These are phyloP conservation scores for Drosophila eohydei DNA, from an alignment of 2,888 invertebrate species.

Conservation along the genomic window DNA sequence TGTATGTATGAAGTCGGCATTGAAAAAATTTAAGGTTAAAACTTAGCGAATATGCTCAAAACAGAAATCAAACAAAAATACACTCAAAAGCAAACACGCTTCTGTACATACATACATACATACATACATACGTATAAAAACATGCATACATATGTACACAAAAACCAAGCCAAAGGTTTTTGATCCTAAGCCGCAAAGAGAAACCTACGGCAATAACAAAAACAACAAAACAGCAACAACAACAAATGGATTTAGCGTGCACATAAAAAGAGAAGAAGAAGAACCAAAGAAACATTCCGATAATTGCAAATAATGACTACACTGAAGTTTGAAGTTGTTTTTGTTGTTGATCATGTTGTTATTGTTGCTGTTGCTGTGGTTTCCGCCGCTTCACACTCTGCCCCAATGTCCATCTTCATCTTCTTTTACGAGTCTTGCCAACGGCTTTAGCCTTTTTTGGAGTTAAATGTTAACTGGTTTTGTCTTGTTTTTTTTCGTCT, in stretches of 20 bases:
- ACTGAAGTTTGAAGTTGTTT: slow-evolving; percentile 51
- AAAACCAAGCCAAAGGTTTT: slow-evolving; percentile 68
- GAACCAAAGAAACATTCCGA: slow-evolving; percentile 73
- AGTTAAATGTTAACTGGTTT: slow-evolving; percentile 78
- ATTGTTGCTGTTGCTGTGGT: slow-evolving; percentile 33
- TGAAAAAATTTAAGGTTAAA: slow-evolving; percentile 72
- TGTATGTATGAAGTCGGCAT: slow-evolving; percentile 52
- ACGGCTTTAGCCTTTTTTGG: slow-evolving; percentile 70
- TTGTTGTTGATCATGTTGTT: slow-evolving; percentile 16
- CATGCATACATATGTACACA: slow-evolving; percentile 10
- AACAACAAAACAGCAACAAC: slow-evolving; percentile 25
- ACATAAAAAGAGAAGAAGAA: slow-evolving; percentile 61
- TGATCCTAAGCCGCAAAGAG: slow-evolving; percentile 70
- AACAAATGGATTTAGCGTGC: slow-evolving; percentile 58
- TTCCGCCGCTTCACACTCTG: slow-evolving; percentile 43
- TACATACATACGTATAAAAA: slow-evolving; percentile 9
- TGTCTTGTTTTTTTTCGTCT: slow-evolving; percentile 40
- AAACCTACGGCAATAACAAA: slow-evolving; percentile 55
- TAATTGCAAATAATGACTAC: slow-evolving; percentile 79
- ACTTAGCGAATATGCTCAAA: slow-evolving; percentile 49
- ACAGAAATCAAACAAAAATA: slow-evolving; percentile 62
- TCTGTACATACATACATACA: slow-evolving; percentile 1
- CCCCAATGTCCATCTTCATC: slow-evolving; percentile 16
- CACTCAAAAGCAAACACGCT: slow-evolving; percentile 18
- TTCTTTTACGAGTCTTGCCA: slow-evolving; percentile 39